Evolutionary conservation across 2,888 invertebrate species (phyloP).

Genomic region (Idaea biselata): DNA sequence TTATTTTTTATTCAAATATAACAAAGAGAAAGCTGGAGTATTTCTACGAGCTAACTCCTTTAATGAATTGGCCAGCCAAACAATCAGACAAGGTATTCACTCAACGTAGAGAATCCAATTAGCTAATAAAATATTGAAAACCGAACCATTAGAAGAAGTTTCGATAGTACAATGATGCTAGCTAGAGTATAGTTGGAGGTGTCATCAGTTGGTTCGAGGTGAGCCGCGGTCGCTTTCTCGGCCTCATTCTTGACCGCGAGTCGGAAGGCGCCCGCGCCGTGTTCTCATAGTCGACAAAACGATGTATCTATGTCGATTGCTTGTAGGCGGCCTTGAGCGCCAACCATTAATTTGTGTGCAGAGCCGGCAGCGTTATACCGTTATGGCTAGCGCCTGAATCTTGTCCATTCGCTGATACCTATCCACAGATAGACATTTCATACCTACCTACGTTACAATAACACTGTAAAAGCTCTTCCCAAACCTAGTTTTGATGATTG

Average conservation of each 20-base stretch:
- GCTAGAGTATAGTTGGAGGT: conserved; percentile 5
- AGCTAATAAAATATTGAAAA: conserved; percentile 15
- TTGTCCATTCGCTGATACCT: conserved; percentile 50
- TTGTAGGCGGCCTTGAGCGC: conserved; percentile 78
- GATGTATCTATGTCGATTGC: conserved; percentile 79
- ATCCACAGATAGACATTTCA: conserved; percentile 41
- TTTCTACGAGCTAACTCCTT: conserved; percentile 20
- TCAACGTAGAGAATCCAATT: conserved; percentile 36
- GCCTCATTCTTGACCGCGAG: conserved; percentile 67
- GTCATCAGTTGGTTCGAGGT: conserved; percentile 36
- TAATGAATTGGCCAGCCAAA: conserved; percentile 31
- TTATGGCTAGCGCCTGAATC: conserved; percentile 69
- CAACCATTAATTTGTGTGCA: conserved; percentile 77
- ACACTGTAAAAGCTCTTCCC: background rate
- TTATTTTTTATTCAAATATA: background rate
- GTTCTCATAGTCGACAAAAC: conserved; percentile 74
- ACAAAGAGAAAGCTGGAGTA: conserved; percentile 42
- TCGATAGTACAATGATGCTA: background rate
- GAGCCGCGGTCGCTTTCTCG: conserved; percentile 65
- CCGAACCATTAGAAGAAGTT: background rate
- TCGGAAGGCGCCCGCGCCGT: conserved; percentile 67
- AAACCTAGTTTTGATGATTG: background rate
- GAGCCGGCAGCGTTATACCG: conserved; percentile 68
- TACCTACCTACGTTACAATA: background rate
- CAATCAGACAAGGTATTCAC: conserved; percentile 22